Conservation (phyloP, 2,888 invertebrate species). For the Ethmia dodecea region DNA sequence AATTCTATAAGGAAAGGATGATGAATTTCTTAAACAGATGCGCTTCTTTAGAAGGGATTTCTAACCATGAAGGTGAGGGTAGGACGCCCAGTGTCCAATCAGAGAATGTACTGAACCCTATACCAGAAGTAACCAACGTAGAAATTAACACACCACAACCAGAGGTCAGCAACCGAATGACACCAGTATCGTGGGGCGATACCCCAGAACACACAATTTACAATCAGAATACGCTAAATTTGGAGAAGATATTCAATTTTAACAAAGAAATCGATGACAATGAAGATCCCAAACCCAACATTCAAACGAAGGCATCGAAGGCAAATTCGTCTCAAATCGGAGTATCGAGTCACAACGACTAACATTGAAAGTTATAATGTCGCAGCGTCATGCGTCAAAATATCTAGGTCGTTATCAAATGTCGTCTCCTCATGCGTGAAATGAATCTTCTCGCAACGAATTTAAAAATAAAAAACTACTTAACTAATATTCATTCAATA, state of each 20-base stretch:
- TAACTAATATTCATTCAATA: no score
- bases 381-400: no score
- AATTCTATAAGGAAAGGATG: constrained; percentile 67
- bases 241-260: constrained; percentile 62
- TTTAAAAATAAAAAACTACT: no score
- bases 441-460: no score
- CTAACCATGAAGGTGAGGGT: constrained; percentile 50
- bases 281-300: no score
- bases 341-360: no score
- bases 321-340: no score
- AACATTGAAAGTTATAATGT: no score
- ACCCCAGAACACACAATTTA: constrained; percentile 58
- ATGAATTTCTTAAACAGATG: constrained; percentile 63
- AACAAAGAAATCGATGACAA: constrained; percentile 3
- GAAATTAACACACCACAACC: constrained; percentile 24
- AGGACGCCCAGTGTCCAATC: constrained; percentile 50
- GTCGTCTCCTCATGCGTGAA: no score
- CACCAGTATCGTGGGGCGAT: constrained; percentile 65
- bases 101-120: constrained; percentile 36
- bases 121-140: constrained; percentile 40
- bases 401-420: no score
- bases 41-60: constrained; percentile 50
- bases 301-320: no score
- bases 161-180: constrained; percentile 27
- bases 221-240: constrained; percentile 65